phyloP scores from a whole-genome alignment of 1,140 invertebrate species.

The Linepithema humile region DNA sequence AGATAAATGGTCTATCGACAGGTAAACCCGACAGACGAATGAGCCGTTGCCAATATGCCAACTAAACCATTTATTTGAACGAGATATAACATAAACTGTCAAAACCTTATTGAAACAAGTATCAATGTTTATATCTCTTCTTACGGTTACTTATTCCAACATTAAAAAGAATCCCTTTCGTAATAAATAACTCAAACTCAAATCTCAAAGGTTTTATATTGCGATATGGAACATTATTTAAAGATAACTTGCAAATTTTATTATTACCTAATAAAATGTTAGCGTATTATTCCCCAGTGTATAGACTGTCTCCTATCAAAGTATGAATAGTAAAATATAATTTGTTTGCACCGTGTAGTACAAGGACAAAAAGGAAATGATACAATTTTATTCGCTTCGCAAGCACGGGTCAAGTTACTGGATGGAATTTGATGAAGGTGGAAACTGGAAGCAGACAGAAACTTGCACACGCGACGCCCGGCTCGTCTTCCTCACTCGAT shows the following conservation, averaged over 20 bases:
- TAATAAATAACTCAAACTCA: background rate
- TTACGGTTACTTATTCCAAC: background rate
- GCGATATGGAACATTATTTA: background rate
- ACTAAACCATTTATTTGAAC: constrained; percentile 15
- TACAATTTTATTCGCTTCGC: constrained; percentile 1
- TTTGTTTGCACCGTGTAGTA: background rate
- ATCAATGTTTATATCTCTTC: background rate
- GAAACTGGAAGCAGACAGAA: constrained; percentile 26
- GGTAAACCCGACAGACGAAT: constrained; percentile 3
- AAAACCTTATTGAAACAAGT: background rate
- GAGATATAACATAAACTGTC: background rate
- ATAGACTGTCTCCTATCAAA: background rate
- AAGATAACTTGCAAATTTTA: too few species aligned
- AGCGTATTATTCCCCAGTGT: background rate
- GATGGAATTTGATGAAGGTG: constrained; percentile 25
- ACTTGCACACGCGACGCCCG: constrained; percentile 12
- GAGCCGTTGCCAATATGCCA: constrained; percentile 19
- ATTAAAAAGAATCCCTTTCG: background rate
- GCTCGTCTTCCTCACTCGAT: constrained; percentile 15
- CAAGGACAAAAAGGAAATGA: background rate
- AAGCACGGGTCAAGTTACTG: constrained; percentile 13
- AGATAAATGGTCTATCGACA: constrained; percentile 40
- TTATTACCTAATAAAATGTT: background rate
- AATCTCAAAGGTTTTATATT: background rate
- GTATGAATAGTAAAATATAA: background rate